phyloP scores from a whole-genome alignment of 2,888 invertebrate genomes.

The Molanna angustata region DNA sequence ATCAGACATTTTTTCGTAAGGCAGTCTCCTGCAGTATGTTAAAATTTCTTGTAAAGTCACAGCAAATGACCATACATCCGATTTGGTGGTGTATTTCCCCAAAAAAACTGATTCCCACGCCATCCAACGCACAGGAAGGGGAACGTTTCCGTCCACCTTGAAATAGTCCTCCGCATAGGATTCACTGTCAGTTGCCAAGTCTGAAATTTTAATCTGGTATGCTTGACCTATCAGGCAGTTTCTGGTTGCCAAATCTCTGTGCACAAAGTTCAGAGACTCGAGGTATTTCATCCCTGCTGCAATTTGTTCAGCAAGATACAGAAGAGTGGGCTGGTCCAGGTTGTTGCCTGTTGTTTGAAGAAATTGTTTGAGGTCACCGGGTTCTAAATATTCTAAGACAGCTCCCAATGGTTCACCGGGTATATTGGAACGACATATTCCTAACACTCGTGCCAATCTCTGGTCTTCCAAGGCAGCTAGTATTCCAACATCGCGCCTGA shows the following conservation, averaged over 20 bases:
- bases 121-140: conserved; percentile 84
- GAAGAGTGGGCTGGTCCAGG: conserved; percentile 46
- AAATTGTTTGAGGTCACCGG: conserved; percentile 82
- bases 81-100: conserved; percentile 77
- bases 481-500: conserved; percentile 61
- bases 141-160: conserved; percentile 39
- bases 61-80: conserved; percentile 88
- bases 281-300: conserved; percentile 90
- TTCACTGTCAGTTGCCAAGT: conserved; percentile 67
- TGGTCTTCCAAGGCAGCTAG: conserved; percentile 67
- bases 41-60: conserved; percentile 86
- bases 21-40: conserved; percentile 78
- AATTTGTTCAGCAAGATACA: conserved; percentile 84
- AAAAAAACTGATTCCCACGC: conserved; percentile 79
- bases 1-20: conserved; percentile 75
- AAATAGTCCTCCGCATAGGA: conserved; percentile 77
- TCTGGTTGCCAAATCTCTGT: conserved; percentile 82
- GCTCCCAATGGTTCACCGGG: conserved; percentile 75
- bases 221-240: conserved; percentile 80
- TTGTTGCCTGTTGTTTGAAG: conserved; percentile 52
- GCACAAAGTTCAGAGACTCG: conserved; percentile 80
- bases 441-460: conserved; percentile 70
- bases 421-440: conserved; percentile 69
- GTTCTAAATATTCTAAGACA: conserved; percentile 72
- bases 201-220: conserved; percentile 70